These are phyloP conservation scores for Ammodytes marinus DNA, from an alignment of 2,113 vertebrate genomes.

Conservation along the genomic window DNA sequence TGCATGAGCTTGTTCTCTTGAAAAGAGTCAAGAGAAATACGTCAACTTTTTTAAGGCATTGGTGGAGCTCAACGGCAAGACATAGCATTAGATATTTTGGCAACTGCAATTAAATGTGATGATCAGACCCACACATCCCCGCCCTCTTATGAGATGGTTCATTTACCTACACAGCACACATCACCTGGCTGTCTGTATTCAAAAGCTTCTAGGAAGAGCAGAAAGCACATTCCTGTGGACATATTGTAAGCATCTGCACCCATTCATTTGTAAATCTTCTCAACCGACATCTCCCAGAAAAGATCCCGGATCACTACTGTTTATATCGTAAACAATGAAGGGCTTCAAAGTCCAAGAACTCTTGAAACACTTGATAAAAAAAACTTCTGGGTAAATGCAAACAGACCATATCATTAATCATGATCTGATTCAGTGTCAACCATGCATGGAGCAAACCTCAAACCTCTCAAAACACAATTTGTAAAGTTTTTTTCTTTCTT, in stretches of 20 bases:
- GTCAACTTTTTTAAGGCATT: not conserved
- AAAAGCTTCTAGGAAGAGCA: slow-evolving; percentile 14
- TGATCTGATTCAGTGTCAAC: no score
- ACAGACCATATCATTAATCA: no score
- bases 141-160: slow-evolving; percentile 18
- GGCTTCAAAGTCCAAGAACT: not conserved
- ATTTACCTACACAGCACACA: slow-evolving; percentile 53
- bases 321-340: not conserved
- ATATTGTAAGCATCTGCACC: not conserved
- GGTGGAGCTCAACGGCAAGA: not conserved
- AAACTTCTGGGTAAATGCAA: no score
- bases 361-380: no score
- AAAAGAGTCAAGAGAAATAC: not conserved
- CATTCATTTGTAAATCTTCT: not conserved
- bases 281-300: not conserved
- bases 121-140: slow-evolving; percentile 19
- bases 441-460: not conserved
- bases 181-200: slow-evolving; percentile 37
- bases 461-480: not conserved
- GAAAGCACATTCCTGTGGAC: slow-evolving; percentile 14
- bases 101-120: not conserved
- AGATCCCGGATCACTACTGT: not conserved
- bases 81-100: not conserved
- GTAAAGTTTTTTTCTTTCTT: not conserved
- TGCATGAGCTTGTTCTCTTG: not conserved